phyloP scores from a whole-genome alignment of 2,888 invertebrate species.

The Norana najaformis region DNA sequence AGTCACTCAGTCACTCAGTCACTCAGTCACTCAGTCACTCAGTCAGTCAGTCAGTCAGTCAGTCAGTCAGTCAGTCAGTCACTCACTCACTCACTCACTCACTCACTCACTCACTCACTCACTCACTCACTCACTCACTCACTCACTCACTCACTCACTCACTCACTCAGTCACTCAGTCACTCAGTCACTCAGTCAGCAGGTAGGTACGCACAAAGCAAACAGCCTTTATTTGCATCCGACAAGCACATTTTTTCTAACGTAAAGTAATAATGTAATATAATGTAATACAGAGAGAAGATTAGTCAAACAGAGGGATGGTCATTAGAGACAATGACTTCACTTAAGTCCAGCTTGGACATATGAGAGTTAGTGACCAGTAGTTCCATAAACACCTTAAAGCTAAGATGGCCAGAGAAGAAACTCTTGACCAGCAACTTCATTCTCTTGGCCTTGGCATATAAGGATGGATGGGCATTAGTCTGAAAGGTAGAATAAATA shows the following conservation, averaged over 20 bases:
- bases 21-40: constrained; percentile 28
- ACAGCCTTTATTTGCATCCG: too few relatives aligned
- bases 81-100: constrained; percentile 32
- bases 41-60: constrained; percentile 29
- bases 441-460: not conserved
- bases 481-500: too few relatives aligned
- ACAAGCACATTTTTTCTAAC: too few relatives aligned
- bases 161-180: constrained; percentile 37
- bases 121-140: constrained; percentile 28
- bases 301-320: not conserved
- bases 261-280: too few relatives aligned
- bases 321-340: too few relatives aligned
- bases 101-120: constrained; percentile 38
- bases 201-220: too few relatives aligned
- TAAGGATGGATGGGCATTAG: not conserved
- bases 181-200: constrained; percentile 39
- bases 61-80: constrained; percentile 33
- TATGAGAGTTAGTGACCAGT: too few relatives aligned
- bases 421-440: too few relatives aligned
- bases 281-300: not conserved
- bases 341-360: too few relatives aligned
- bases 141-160: too few relatives aligned
- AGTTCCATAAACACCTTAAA: too few relatives aligned
- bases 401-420: too few relatives aligned
- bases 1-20: constrained; percentile 29